Evolutionary conservation across 2,797 vertebrate species (phyloP), one percentile per base, ranked within the genome.

Genomic region (Parauchenoglanis punctatus): DNA sequence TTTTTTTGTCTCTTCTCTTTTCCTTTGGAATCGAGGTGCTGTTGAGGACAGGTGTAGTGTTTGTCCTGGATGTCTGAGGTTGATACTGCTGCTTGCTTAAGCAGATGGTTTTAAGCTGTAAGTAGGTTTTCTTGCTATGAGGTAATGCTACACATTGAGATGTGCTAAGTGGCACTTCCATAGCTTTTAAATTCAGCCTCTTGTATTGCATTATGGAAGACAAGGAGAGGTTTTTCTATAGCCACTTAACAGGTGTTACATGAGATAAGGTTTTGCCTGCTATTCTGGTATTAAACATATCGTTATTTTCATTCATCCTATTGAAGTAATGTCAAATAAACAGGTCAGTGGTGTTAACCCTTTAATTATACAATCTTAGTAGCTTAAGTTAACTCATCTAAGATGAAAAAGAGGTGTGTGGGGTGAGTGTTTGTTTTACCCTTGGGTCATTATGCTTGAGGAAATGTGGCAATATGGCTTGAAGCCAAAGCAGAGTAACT

Each of bases 401-500:
- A 56, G 73, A 85, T 52, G 77, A 88, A 77, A 72, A 28, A 28
- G 7, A 84, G 72, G 52, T 72, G 44, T 87, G 75, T 68, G 63
- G 90, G 92, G 90, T 83, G 88, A 81, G 90, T 94, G 91, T 94
- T 93, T 91, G 90, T 93, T 94, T 95, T 95, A 89, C 94, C 89
- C 85, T 92, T 72, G 89, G 93, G 93, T 93, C 93, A 94, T 93
- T 93, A 77, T 92, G 91, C 94, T 90, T 92, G 92, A 94, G 94
- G 93, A 94, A 95, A 92, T 92, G 90, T 85, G 82, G 90, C 88
- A 92, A 94, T 59, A 73, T 94, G 92, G 91, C 95, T 95, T 95
- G 94, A 95, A 93, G 93, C 90, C 40, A 86, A 86, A 67, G 72
- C 89, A 94, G 93, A 95, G 93, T 92, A 95, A 94, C 93, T 94